phyloP scores from a whole-genome alignment of 2,797 vertebrate genomes.

The Lithobates sylvaticus region DNA sequence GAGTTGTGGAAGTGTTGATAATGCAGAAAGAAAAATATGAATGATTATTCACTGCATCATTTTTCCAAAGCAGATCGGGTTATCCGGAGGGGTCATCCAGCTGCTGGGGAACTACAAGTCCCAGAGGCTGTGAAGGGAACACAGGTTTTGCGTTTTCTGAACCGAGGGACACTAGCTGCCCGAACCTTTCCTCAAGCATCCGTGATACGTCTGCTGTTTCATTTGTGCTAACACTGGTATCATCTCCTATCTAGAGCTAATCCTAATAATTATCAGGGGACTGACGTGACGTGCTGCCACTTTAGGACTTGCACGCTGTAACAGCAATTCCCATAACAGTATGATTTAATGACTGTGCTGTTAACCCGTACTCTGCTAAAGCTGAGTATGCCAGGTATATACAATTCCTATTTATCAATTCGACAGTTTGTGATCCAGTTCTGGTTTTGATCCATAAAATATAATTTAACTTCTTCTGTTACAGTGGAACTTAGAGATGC shows the following conservation, averaged over 20 bases:
- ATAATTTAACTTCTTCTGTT: background rate
- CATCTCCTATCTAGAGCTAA: slow-evolving; percentile 21
- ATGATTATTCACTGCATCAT: no score
- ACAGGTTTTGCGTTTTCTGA: background rate
- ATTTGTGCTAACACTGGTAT: background rate
- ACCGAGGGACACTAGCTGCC: background rate
- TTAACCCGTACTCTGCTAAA: background rate
- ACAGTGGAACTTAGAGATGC: no score
- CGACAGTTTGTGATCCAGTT: background rate
- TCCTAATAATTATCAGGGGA: slow-evolving; percentile 20
- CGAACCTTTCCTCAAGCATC: background rate
- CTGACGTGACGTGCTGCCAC: slow-evolving; percentile 12
- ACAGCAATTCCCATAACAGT: slow-evolving; percentile 1
- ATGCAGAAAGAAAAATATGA: no score
- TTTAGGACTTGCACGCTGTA: background rate
- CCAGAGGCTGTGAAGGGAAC: background rate
- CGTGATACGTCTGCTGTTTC: background rate
- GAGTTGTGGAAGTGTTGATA: no score
- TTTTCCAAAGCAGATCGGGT: no score
- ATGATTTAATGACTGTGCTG: background rate
- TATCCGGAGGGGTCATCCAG: no score
- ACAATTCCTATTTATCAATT: background rate
- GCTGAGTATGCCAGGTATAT: background rate
- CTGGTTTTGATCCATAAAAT: background rate
- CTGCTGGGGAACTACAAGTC: no score